These are phyloP conservation scores for Nasonia oneida DNA, from an alignment of 2,888 invertebrate species.

Conservation along the genomic window DNA sequence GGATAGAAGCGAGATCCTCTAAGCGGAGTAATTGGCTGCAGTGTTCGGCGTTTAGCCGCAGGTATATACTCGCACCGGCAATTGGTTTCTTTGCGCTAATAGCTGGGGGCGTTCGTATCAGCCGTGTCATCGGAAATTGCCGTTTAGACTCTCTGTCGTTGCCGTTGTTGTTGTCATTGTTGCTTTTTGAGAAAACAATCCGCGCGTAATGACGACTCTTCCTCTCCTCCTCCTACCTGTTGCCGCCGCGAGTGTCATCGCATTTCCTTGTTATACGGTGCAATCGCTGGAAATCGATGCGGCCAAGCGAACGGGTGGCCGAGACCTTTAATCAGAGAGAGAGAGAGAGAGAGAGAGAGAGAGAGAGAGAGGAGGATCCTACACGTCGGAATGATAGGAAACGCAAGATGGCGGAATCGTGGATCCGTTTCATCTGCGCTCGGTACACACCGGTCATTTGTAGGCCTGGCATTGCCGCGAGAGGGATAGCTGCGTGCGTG, in stretches of 20 bases:
- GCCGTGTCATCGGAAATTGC: conserved; percentile 33
- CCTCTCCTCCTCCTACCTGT: background rate
- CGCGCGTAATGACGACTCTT: conserved; percentile 13
- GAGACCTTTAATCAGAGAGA: conserved; percentile 22
- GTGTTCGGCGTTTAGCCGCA: background rate
- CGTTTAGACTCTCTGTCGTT: background rate
- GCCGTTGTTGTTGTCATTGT: background rate
- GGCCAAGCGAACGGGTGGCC: conserved; percentile 37
- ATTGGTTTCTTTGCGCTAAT: conserved; percentile 18
- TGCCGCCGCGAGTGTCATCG: conserved; percentile 15
- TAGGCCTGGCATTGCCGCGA: background rate
- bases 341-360: background rate
- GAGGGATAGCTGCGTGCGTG: background rate
- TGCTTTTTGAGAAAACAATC: conserved; percentile 14
- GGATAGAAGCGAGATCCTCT: background rate
- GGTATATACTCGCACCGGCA: background rate
- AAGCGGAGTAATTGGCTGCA: conserved; percentile 13
- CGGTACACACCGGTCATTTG: conserved; percentile 8
- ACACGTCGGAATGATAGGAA: conserved; percentile 20
- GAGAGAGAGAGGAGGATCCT: background rate
- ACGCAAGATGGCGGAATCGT: conserved; percentile 37
- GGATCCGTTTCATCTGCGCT: conserved; percentile 36
- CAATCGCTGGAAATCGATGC: conserved; percentile 32
- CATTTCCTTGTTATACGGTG: conserved; percentile 25
- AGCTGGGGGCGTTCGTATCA: background rate